Conservation (phyloP, 92 coral and sea anemone genomes). For the Epizoanthus illoricatus region DNA sequence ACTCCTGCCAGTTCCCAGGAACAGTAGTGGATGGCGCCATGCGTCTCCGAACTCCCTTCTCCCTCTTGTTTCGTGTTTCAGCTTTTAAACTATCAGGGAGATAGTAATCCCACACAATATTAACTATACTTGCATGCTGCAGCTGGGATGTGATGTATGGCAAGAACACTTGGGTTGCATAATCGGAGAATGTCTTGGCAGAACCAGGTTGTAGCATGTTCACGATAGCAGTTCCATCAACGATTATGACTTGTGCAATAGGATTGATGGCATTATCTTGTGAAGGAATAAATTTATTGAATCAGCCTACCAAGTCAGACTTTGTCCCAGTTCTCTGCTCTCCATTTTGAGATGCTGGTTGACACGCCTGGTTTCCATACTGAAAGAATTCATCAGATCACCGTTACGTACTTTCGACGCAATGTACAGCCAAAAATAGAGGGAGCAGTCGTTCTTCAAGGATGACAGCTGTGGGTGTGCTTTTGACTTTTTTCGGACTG, state of each 20-base stretch:
- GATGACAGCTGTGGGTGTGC: no score
- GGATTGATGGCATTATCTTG: not conserved
- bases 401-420: not conserved
- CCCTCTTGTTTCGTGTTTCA: no score
- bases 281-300: no score
- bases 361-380: no score
- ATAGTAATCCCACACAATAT: constrained; percentile 18
- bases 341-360: not conserved
- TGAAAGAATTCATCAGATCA: not conserved
- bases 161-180: not conserved
- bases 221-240: no score
- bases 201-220: no score
- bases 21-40: not conserved
- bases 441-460: not conserved
- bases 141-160: no score
- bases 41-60: constrained; percentile 10
- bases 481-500: not conserved
- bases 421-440: not conserved
- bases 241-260: not conserved
- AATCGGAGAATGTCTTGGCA: no score
- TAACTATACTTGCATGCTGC: no score
- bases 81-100: constrained; percentile 11
- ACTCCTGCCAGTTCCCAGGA: no score
- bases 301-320: not conserved
- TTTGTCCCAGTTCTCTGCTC: not conserved